A percentile compares a stretch with the other conserved stretches of the same genome.
phyloP scores from a whole-genome alignment of 2,888 invertebrate genomes.

The Mimumesa dahlbomi region DNA sequence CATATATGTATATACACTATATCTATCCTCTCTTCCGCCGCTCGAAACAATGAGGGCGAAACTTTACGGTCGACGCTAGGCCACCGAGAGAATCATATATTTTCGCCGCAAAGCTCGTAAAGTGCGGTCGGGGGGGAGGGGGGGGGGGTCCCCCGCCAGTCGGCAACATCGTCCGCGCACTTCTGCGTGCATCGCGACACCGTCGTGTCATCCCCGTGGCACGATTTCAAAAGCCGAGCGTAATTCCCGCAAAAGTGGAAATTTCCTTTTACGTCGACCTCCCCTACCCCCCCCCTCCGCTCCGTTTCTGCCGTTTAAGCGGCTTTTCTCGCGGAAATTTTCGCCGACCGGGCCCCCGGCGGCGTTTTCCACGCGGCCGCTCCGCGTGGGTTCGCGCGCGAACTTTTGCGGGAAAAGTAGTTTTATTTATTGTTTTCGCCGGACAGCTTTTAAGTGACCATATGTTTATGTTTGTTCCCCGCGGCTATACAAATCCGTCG shows the following conservation, averaged over 20 bases:
- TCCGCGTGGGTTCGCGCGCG: too few species aligned
- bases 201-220: slow-evolving; percentile 47
- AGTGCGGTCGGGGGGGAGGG: slow-evolving; percentile 73
- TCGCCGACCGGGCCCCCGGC: too few species aligned
- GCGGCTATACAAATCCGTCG: too few species aligned
- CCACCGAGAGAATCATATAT: slow-evolving; percentile 71
- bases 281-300: too few species aligned
- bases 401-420: too few species aligned
- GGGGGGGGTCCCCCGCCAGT: slow-evolving; percentile 55
- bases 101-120: slow-evolving; percentile 74
- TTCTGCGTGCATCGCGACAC: slow-evolving; percentile 29
- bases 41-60: slow-evolving; percentile 72
- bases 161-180: slow-evolving; percentile 52
- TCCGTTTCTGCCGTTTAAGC: neutral
- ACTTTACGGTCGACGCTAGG: slow-evolving; percentile 67
- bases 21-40: slow-evolving; percentile 30
- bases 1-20: too few species aligned
- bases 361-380: too few species aligned
- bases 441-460: too few species aligned
- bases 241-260: slow-evolving; percentile 27
- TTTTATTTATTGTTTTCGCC: too few species aligned
- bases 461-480: too few species aligned
- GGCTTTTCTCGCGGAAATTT: neutral
- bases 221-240: slow-evolving; percentile 23
- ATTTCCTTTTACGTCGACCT: slow-evolving; percentile 7